These are phyloP conservation scores for Callinectes sapidus DNA, from an alignment of 2,888 invertebrate species.

Conservation along the genomic window DNA sequence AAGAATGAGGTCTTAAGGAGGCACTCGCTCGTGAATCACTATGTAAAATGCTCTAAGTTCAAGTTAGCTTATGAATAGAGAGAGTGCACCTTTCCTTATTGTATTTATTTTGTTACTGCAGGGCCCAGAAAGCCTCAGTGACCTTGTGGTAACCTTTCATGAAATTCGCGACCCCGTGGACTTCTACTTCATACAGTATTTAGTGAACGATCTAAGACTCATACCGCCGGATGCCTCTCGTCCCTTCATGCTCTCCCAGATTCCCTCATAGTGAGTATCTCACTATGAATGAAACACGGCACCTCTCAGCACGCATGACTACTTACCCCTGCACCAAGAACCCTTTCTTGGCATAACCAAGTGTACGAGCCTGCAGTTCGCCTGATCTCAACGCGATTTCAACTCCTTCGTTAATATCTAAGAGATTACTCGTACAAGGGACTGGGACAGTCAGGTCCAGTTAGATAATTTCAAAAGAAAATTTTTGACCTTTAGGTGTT, in stretches of 20 bases:
- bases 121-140: constrained; percentile 45
- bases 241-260: background rate
- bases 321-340: background rate
- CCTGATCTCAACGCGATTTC: background rate
- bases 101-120: background rate
- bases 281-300: background rate
- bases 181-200: constrained; percentile 47
- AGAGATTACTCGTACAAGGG: background rate
- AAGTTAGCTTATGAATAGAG: background rate
- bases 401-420: background rate
- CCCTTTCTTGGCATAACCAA: background rate
- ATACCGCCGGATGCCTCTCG: background rate
- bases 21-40: background rate
- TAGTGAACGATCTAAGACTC: constrained; percentile 15
- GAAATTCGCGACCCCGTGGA: constrained; percentile 37
- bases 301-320: background rate
- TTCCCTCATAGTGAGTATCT: background rate
- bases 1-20: background rate
- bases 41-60: background rate
- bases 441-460: too few species aligned
- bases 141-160: constrained; percentile 45
- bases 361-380: background rate
- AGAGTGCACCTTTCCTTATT: background rate
- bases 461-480: background rate
- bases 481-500: background rate